Base-by-base conservation (phyloP, 2,113 vertebrate species). In the Machaerirhynchus nigripectus region DNA sequence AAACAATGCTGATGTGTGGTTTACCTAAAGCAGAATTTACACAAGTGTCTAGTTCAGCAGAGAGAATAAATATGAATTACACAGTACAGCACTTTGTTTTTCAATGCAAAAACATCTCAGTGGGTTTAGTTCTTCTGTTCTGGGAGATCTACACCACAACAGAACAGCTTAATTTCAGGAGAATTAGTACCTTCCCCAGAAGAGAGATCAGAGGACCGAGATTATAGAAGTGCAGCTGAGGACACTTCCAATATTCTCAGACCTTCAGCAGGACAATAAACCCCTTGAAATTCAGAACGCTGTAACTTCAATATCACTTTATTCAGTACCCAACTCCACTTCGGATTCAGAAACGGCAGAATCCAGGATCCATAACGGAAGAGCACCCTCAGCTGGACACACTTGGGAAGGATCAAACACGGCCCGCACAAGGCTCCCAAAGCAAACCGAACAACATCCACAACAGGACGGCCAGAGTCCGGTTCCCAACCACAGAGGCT, bases 351-450 rank as follows among this genome's bases (percentile, higher is more conserved):
- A 39, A 69, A 52, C 3, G 6, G 27, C 64, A 79, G 56, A 75
- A 65, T 63, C 15, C 49, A 87, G 61, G 52, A 76, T 73, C 33
- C 49, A 28, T 26, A 91, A 84, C 3, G 1, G 56, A 95, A 95
- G 80, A 86, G 95, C 80, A 40, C 95, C 95, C 96, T 83, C 97
- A 87, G 33, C 93, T 97, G 97, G 96, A 61, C 78, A 76, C 26
- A 27, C 23, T 11, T 33, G 65, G 73, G 73, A 94, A 84, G 53
- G 44, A 71, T 9, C 57, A 63, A 82, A 73, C 4, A 57, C 14
- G 39, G 22, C 19, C 44, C 1, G 12, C n/a, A 31, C 44, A 44
- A n/a, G 22, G 44, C 37, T 84, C 52, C 11, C 22, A 60, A 56
- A 35, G 37, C 26, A 78, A 60, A 70, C 20, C 0, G 56, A 85